Percentiles rank a stretch among this genome's conserved stretches.
Evolutionary conservation across 2,113 vertebrate genomes (phyloP).

Genomic region (Hucho hucho): DNA sequence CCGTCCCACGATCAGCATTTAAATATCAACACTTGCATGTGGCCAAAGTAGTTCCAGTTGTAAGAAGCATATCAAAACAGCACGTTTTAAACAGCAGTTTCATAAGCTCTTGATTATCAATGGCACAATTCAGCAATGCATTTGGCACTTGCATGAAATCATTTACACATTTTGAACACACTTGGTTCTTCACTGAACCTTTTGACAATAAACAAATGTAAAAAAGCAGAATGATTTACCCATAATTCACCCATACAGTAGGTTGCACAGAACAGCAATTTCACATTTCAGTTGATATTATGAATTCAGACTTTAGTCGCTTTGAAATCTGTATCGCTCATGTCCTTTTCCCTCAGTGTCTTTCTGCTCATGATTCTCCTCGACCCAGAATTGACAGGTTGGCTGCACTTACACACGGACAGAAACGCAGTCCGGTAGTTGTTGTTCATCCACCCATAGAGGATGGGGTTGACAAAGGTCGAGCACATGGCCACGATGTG

Average conservation of each 20-base stretch:
- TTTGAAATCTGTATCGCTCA: conserved; percentile 30
- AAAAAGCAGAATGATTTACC: background rate
- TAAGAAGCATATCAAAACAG: no score
- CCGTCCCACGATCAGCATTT: background rate
- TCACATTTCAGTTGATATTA: background rate
- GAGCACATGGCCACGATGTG: conserved; percentile 95
- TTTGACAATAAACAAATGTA: no score
- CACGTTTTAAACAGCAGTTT: no score
- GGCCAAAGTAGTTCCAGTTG: background rate
- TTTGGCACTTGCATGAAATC: no score
- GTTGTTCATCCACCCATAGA: conserved; percentile 97
- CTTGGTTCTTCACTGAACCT: background rate
- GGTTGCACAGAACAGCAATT: background rate
- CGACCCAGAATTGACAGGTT: conserved; percentile 63
- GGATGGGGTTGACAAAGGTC: conserved; percentile 89
- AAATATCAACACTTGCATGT: background rate
- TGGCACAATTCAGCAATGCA: no score
- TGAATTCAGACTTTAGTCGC: conserved; percentile 54
- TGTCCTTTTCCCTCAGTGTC: conserved; percentile 21
- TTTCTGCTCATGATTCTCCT: conserved; percentile 17
- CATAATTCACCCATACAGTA: background rate
- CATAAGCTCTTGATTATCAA: no score
- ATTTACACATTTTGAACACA: background rate
- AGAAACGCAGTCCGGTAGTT: conserved; percentile 91
- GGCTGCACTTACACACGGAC: conserved; percentile 80